Evolutionary conservation across 2,113 vertebrate genomes (phyloP).

Genomic region (Xerus inauris): DNA sequence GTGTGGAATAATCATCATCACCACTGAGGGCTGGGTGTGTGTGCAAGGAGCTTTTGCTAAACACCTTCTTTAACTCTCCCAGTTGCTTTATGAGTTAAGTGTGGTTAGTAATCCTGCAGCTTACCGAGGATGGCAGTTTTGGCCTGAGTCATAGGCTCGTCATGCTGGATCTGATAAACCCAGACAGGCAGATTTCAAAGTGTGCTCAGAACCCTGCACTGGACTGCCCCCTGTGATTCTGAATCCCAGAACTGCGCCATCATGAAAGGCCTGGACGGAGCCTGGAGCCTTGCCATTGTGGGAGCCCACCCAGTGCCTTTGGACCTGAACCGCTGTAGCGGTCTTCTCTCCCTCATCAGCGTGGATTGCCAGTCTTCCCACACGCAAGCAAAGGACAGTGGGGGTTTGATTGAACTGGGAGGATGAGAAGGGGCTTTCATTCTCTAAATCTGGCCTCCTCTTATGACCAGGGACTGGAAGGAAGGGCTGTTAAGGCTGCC

Average conservation of each 20-base stretch:
- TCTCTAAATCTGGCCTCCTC: not conserved
- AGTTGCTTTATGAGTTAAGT: not conserved
- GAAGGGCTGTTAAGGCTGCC: not conserved
- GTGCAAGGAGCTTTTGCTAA: not conserved
- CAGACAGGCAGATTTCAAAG: no score
- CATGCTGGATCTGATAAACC: no score
- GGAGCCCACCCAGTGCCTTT: no score
- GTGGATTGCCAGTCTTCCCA: not conserved
- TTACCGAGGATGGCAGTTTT: no score
- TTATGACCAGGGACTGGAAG: not conserved
- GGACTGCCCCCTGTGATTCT: no score
- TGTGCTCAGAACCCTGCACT: no score
- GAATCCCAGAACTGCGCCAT: no score
- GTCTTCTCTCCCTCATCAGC: accelerated
- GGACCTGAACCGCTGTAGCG: not conserved
- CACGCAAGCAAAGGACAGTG: not conserved
- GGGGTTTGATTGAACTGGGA: not conserved
- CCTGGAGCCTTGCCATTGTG: no score
- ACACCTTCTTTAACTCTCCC: no score
- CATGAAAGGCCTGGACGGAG: no score
- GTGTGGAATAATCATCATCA: not conserved
- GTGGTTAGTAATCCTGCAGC: not conserved
- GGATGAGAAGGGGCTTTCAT: not conserved
- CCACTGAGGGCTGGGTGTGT: not conserved
- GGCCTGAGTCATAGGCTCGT: no score